Conservation (phyloP, 2,113 vertebrate genomes). For the Motacilla alba region DNA sequence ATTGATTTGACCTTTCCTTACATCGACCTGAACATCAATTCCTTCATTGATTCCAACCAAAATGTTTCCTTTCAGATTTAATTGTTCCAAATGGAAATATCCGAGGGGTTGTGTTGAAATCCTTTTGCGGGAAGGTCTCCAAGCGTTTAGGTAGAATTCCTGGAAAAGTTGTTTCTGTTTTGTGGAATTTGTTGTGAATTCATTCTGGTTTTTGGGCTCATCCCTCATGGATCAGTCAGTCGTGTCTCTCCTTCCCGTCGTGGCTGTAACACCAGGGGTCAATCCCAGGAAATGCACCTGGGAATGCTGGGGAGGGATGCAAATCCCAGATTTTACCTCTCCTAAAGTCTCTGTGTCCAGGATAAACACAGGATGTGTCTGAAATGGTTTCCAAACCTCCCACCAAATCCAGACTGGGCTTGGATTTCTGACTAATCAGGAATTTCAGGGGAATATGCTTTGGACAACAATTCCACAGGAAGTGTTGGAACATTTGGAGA, state of each 20-base stretch:
- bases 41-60: not conserved
- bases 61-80: not conserved
- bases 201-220: not conserved
- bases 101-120: not conserved
- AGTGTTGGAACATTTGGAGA: not conserved
- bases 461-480: not conserved
- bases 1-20: not conserved
- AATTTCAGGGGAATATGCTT: not conserved
- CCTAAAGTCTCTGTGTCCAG: not conserved
- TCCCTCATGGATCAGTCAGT: fast-evolving
- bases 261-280: fast-evolving
- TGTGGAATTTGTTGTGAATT: not conserved
- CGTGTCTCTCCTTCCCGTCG: fast-evolving
- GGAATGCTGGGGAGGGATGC: not conserved
- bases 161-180: fast-evolving
- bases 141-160: fast-evolving
- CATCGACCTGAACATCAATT: not conserved
- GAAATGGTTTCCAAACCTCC: not conserved
- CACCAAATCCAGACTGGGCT: not conserved
- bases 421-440: not conserved
- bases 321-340: not conserved
- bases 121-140: not conserved
- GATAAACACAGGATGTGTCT: not conserved
- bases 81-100: not conserved
- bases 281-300: fast-evolving